Evolutionary conservation across 2,888 invertebrate species (phyloP), one percentile per base, ranked within the genome.

Genomic region (Blastobasis lacticolella): DNA sequence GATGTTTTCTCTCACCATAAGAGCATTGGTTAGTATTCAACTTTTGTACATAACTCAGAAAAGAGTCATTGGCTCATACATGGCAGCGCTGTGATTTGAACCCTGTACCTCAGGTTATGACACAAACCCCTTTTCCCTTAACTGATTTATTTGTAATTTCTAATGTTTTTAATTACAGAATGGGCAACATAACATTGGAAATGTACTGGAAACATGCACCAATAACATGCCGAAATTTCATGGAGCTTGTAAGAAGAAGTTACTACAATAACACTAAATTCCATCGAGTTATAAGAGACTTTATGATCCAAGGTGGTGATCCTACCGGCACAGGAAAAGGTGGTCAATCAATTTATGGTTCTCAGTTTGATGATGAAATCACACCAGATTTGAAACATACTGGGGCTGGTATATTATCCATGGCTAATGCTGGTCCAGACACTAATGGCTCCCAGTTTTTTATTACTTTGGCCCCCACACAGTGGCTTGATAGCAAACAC

Each of bases 191-290:
- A 49, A 90, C 92, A 0, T 85, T 99, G 48, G 99, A 99, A 81
- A 89, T 99, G 58, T 99, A 99, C 73, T 99, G 99, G 99, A 96
- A 97, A 75, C 98, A 99, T 75, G 94, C 99, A 0, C 99, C 99
- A n/a, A 92, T 93, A 62, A 98, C 99, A 0, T 99, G 99, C 65
- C 90, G 96, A 69, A 99, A 99, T 77, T 99, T 99, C 84, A 98
- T 98, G 54, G 99, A 99, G 80, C 87, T 99, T 37, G 90, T 95
- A 0, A 89, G 97, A 54, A 89, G 98, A 66, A 98, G 97, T 23
- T 99, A 98, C 81, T 99, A 98, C 77, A 97, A 98, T 80, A 95
- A 95, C 58, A 96, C 97, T 4, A 94, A 97, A 66, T 99, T 99
- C 78, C 99, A 99, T 78, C 90, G 99, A 64, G 94, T 99, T 44